A percentile compares a stretch with the other conserved stretches of the same genome.
phyloP scores from a whole-genome alignment of 2,797 vertebrate genomes.

The Silurus lanzhouensis region DNA sequence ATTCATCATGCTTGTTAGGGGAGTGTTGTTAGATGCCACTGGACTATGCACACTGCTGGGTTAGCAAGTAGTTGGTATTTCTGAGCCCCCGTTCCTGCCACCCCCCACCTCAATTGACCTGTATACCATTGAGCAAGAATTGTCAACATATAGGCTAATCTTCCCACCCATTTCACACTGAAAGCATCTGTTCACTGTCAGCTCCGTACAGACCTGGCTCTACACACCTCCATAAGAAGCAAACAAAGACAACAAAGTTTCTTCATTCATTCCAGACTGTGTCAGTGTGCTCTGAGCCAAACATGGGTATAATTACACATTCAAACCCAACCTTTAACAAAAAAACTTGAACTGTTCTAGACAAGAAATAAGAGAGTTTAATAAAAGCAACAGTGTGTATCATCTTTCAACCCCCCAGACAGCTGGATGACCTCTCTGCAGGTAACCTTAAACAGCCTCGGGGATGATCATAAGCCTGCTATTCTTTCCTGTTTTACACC shows the following conservation, averaged over 20 bases:
- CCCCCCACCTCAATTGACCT: neutral
- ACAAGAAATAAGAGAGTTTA: constrained; percentile 29
- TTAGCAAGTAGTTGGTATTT: constrained; percentile 29
- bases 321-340: constrained; percentile 10
- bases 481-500: constrained; percentile 7
- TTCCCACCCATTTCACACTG: neutral
- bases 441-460: constrained; percentile 26
- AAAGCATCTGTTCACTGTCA: constrained; percentile 5
- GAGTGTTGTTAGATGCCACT: constrained; percentile 31
- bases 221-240: constrained; percentile 21
- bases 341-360: constrained; percentile 10
- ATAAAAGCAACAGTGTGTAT: constrained; percentile 24
- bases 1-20: constrained; percentile 32
- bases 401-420: constrained; percentile 16
- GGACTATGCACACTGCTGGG: constrained; percentile 26
- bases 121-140: neutral
- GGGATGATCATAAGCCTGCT: constrained; percentile 21
- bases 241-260: constrained; percentile 25
- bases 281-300: neutral
- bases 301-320: constrained; percentile 17
- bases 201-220: constrained; percentile 3
- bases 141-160: constrained; percentile 1
- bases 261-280: constrained; percentile 8
- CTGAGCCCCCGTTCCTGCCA: neutral
- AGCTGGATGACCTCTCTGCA: constrained; percentile 24